Base-by-base conservation (phyloP, 2,113 vertebrate species). In the Mixornis gularis region DNA sequence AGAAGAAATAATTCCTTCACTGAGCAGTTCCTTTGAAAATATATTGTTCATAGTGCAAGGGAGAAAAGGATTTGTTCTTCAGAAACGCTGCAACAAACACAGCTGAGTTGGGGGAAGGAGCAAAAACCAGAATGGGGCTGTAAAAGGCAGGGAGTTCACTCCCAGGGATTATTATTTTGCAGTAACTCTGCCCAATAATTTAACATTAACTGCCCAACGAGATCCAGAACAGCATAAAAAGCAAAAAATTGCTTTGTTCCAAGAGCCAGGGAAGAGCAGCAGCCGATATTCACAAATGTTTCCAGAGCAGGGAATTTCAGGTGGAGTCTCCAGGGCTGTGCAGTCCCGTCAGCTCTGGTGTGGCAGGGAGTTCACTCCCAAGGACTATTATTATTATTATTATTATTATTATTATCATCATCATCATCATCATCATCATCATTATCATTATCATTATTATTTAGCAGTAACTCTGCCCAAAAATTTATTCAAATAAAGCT, bases 261-360 rank as follows among this genome's bases (percentile, higher is more conserved):
- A 76, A 34, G 36, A 3, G 6, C 19, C 3, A 24, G 8, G 13
- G 32, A 59, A 13, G 0, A 14, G 34, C 0, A 27, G 38, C 0
- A 27, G 7, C 44, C 13, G 6, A 3, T 3, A n/a, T 32, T n/a
- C 14, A 12, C 8, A 30, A n/a, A 4, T 0, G 10, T 12, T 40
- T 17, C 30, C 80, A 7, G 49, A 29, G 8, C 51, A 3, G 1
- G 24, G 53, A 19, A 10, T 0, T 0, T 24, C n/a, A 38, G 74
- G 34, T 10, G 68, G 36, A 3, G 24, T 1, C 44, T 12, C 32
- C 40, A 22, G 17, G 49, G 85, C 77, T 21, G 64, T 0, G 51
- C 56, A 32, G 60, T 6, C n/a, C n/a, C n/a, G 3, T 3, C 3
- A 7, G 85, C 62, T 86, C 5, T 7, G 12, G 26, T 5, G 63